Conservation (phyloP, 2,113 vertebrate species). For the Antechinus flavipes region DNA sequence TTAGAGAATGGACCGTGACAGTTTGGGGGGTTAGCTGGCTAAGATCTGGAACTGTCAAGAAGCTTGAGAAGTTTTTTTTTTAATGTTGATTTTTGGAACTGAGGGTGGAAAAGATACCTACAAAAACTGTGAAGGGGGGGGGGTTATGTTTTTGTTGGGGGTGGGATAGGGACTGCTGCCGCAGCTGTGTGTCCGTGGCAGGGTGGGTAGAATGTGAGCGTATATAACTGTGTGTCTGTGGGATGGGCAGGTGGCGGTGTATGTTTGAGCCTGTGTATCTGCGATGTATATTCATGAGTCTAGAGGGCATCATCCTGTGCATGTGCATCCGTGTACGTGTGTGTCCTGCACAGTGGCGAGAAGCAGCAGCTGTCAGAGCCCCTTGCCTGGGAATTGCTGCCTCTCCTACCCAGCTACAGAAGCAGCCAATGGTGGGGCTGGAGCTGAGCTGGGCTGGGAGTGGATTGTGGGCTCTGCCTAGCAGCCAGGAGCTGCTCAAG, state of each 20-base stretch:
- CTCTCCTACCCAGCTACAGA: slow-evolving; percentile 85
- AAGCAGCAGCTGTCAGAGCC: neutral
- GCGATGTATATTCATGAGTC: neutral
- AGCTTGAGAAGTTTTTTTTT: neutral
- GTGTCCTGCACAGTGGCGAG: neutral
- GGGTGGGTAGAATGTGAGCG: neutral
- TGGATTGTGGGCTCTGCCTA: neutral
- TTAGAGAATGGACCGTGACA: neutral
- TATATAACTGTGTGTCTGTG: neutral
- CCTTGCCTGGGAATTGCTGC: slow-evolving; percentile 38
- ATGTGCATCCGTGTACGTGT: neutral
- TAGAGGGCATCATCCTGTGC: neutral
- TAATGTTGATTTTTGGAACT: neutral
- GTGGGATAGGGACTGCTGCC: neutral
- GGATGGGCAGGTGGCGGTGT: neutral
- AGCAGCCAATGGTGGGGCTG: slow-evolving; percentile 81
- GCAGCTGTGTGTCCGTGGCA: neutral
- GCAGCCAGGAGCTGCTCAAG: neutral
- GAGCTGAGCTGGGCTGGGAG: neutral
- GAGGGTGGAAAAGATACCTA: neutral
- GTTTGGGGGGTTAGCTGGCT: neutral
- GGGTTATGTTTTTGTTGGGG: neutral
- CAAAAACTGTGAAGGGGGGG: neutral
- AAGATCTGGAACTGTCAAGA: neutral
- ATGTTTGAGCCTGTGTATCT: neutral